Percentiles rank a stretch among this genome's conserved stretches.
These are phyloP conservation scores for Taphrorychus bicolor DNA, from an alignment of 2,888 invertebrate genomes.

Conservation along the genomic window DNA sequence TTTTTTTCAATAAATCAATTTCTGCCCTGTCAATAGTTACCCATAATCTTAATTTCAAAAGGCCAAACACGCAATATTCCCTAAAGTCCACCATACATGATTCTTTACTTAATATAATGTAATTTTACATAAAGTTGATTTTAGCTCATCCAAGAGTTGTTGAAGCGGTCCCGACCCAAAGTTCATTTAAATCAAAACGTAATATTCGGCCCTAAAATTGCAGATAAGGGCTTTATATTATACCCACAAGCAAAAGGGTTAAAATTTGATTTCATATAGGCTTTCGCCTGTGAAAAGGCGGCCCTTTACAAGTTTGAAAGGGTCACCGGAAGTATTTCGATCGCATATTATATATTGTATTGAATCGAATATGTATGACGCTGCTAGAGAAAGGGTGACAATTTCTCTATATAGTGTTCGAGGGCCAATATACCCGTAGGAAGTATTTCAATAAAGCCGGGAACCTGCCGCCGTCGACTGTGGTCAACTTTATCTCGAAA, in stretches of 20 bases:
- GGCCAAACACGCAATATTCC: too few relatives aligned
- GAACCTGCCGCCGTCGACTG: neutral
- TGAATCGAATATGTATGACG: neutral
- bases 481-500: neutral
- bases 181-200: constrained; percentile 29
- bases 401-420: neutral
- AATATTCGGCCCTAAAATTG: constrained; percentile 33
- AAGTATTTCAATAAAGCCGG: neutral
- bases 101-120: too few relatives aligned
- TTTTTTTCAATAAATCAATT: too few relatives aligned
- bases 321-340: constrained; percentile 9
- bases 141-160: too few relatives aligned
- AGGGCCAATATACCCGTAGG: neutral
- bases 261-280: constrained; percentile 33
- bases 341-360: neutral
- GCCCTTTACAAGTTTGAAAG: neutral
- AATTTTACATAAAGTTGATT: too few relatives aligned
- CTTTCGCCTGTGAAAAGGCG: constrained; percentile 18
- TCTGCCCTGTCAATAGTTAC: too few relatives aligned
- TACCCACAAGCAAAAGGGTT: constrained; percentile 21
- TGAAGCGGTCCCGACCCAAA: too few relatives aligned
- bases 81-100: too few relatives aligned
- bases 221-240: constrained; percentile 31
- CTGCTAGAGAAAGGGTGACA: neutral
- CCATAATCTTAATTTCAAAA: too few relatives aligned